Evolutionary conservation across 2,797 vertebrate genomes (phyloP), one percentile per base, ranked within the genome.

Genomic region (Amniataba percoides): DNA sequence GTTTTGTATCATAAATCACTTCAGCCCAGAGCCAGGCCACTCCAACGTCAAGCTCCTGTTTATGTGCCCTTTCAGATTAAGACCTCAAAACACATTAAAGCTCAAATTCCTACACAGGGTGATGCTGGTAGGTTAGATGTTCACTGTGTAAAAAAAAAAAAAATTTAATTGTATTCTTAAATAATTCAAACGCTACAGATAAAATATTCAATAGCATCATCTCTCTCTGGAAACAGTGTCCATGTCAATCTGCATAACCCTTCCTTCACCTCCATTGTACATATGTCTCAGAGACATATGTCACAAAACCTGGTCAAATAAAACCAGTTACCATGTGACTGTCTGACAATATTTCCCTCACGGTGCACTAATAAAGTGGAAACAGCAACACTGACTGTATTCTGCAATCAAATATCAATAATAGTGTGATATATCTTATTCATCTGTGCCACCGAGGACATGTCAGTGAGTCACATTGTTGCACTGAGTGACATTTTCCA

Each of bases 1-100:
- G 68, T 82, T 86, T 82, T 69, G 57, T n/a, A 27, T 62, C 13
- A 3, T 9, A 62, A 46, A 52, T 12, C 57, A 15, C 18, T 13
- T 52, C 13, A 3, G 8, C 12, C 63, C 52, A 76, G 43, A 74
- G 58, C 10, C 7, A 11, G 36, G 67, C 45, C 49, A 4, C 49
- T 58, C 48, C 27, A 49, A 21, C 25, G 46, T 48, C 46, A 31
- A 62, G 53, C 42, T 67, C 40, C 40, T 71, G 52, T 66, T 84
- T 55, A 64, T 70, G 19, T 53, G 34, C 15, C 36, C 25, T 66
- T 80, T 73, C 25, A 43, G 11, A 8, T 43, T 14, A 43, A 46
- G 12, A 64, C 9, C 36, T 10, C 15, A 49, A 57, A 63, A 49
- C 27, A 51, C 42, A 60, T 43, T 19, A 49, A 27, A 74, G 19